Percentiles rank a stretch among this genome's conserved stretches.
These are phyloP conservation scores for Macrosoma leucophasiata DNA, from an alignment of 2,888 invertebrate genomes.

Conservation along the genomic window DNA sequence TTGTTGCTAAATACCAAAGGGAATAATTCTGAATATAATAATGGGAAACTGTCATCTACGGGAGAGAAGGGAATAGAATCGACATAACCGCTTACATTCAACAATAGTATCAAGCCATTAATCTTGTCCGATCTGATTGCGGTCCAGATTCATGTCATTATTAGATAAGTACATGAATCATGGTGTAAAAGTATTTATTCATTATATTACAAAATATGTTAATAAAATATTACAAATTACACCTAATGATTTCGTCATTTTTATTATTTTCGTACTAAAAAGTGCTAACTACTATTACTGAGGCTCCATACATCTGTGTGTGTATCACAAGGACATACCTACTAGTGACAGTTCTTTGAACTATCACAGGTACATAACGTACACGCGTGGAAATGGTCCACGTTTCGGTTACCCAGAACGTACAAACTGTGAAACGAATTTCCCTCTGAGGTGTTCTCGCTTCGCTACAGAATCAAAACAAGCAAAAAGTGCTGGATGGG, in stretches of 20 bases:
- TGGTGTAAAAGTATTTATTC: constrained; percentile 10
- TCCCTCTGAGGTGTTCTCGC: no score
- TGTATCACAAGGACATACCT: no score
- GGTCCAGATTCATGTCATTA: constrained; percentile 47
- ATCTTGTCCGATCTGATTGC: constrained; percentile 54
- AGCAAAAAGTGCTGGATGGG: no score
- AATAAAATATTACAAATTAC: constrained; percentile 6
- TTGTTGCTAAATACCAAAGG: constrained; percentile 32
- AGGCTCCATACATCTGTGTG: constrained; percentile 1
- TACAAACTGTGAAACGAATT: no score
- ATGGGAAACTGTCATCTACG: constrained; percentile 39
- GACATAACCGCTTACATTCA: constrained; percentile 42
- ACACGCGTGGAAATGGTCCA: no score
- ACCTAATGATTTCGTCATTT: neutral
- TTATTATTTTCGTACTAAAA: neutral
- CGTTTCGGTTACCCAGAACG: no score
- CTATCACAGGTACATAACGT: no score
- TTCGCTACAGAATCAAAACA: no score
- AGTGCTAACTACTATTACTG: neutral
- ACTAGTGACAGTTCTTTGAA: no score
- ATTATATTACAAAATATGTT: neutral
- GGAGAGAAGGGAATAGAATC: constrained; percentile 43
- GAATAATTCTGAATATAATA: constrained; percentile 25
- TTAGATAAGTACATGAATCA: constrained; percentile 41
- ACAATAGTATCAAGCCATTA: constrained; percentile 44